A percentile compares a stretch with the other conserved stretches of the same genome.
phyloP scores from a whole-genome alignment of 2,797 vertebrate genomes.

The Oceanodroma leucorhoa region DNA sequence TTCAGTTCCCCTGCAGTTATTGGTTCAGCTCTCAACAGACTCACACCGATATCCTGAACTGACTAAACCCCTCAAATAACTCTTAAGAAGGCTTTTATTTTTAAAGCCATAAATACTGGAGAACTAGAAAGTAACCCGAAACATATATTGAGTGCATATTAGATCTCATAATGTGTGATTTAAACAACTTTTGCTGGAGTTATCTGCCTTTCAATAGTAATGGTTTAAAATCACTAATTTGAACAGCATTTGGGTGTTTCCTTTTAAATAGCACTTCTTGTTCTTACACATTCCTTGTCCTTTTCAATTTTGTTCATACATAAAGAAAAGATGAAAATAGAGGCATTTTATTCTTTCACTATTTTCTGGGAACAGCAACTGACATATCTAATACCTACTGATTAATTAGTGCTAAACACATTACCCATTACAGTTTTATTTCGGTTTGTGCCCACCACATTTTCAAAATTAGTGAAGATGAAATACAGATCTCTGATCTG shows the following conservation, averaged over 20 bases:
- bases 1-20: neutral
- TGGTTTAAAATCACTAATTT: neutral
- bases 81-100: neutral
- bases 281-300: neutral
- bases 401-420: neutral
- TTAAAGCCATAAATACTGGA: neutral
- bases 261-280: neutral
- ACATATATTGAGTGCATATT: neutral
- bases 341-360: neutral
- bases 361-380: neutral
- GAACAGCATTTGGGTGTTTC: neutral
- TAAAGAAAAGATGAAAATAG: neutral
- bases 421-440: neutral
- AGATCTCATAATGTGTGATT: neutral
- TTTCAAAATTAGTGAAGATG: neutral
- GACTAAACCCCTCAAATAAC: neutral
- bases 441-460: neutral
- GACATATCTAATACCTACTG: neutral
- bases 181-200: neutral
- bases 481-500: neutral
- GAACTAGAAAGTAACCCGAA: neutral
- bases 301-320: neutral
- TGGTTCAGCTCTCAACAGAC: neutral
- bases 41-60: neutral
- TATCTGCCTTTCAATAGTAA: neutral